Base-by-base conservation (phyloP, 2,888 invertebrate genomes). In the Elegia similella region DNA sequence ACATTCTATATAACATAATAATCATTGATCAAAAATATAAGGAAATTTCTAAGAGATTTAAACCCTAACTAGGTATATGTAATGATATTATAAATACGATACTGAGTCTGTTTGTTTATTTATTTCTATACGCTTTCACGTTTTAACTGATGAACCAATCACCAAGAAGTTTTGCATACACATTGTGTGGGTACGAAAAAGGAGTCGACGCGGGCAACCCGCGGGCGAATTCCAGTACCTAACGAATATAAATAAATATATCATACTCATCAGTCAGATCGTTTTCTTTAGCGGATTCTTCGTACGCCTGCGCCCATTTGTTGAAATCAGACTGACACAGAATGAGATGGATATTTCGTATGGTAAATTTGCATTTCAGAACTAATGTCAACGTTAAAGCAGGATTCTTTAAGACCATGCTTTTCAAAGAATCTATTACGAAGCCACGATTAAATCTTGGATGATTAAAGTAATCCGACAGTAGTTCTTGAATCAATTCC, bases 241-340 rank as follows among this genome's bases (percentile, higher is more conserved):
- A n/a, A n/a, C n/a, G n/a, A n/a, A n/a, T 13, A 46, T 16, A 15
- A 30, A 43, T 44, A 54, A 30, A 38, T 52, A 42, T 30, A 32
- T 47, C 83, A 75, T 72, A 87, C 87, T 84, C 82, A 17, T 79
- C 80, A 34, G 72, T 44, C 7, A 74, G 57, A 54, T 88, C 88
- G 46, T 65, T 69, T 64, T 86, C 86, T 52, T 72, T 72, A 59
- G 77, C 82, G 8, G 69, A 56, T 64, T 88, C 86, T 53, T 90
- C 90, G 57, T 82, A 81, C 2, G 70, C 58, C 60, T 82, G 80
- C 13, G 72, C 82, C 90, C 91, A 91, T 67, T 78, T 85, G 30
- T 60, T 50, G 59, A 89, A 87, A 64, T 88, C 90, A 2, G 84
- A 80, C 16, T 90, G 88, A 62, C 89, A 87, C 7, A 91, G 62